These are phyloP conservation scores for Microcaecilia unicolor DNA, from an alignment of 2,797 vertebrate species.

Conservation along the genomic window DNA sequence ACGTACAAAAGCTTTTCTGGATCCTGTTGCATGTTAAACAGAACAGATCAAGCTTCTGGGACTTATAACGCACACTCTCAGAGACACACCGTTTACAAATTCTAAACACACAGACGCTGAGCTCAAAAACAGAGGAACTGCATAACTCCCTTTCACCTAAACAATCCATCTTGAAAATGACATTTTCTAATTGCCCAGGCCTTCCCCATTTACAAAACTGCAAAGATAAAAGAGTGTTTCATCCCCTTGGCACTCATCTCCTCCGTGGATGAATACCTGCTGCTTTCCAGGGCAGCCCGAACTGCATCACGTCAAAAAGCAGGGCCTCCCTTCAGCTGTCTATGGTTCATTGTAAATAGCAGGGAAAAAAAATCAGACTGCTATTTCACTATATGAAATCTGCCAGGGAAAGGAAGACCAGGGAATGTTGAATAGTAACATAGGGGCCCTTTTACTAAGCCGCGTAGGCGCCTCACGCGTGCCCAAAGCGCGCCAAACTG, in stretches of 20 bases:
- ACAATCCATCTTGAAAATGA: conserved; percentile 63
- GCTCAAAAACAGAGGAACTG: conserved; percentile 41
- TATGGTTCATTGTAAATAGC: too few species aligned
- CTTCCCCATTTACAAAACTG: conserved; percentile 23
- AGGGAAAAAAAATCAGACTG: too few species aligned
- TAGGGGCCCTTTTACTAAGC: too few species aligned
- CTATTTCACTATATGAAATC: too few species aligned
- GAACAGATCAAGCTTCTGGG: conserved; percentile 73
- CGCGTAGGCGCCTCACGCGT: too few species aligned
- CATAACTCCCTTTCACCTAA: conserved; percentile 63
- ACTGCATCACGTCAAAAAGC: conserved; percentile 32
- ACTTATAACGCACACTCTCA: conserved; percentile 68
- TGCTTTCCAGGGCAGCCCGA: too few species aligned
- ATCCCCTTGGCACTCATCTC: conserved; percentile 36
- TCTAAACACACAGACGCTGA: conserved; percentile 49
- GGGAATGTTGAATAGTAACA: too few species aligned
- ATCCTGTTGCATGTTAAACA: conserved; percentile 64
- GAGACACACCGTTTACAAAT: conserved; percentile 68
- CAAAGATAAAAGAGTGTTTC: conserved; percentile 45
- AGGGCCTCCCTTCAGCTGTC: conserved; percentile 41
- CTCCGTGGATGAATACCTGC: conserved; percentile 5
- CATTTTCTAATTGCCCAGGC: conserved; percentile 59
- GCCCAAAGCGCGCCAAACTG: too few species aligned
- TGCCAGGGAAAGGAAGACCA: too few species aligned
- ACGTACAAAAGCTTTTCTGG: conserved; percentile 25